Percentiles rank a stretch among this genome's conserved stretches.
Evolutionary conservation across 2,113 vertebrate genomes (phyloP).

Genomic region (Hippoglossus stenolepis): DNA sequence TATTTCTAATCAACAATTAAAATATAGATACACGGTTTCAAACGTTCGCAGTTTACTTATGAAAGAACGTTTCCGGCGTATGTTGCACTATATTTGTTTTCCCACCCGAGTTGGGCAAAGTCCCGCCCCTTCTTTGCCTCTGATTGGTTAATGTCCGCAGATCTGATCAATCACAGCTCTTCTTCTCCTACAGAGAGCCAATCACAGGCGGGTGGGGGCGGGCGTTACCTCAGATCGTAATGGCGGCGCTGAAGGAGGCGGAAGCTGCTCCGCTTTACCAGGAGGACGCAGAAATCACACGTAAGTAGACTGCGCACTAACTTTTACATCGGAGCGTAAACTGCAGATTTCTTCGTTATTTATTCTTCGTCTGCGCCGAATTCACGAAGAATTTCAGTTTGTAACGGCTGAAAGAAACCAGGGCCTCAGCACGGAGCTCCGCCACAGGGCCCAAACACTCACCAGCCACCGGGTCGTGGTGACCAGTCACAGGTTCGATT

Average conservation of each 20-base stretch:
- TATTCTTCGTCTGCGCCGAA: not conserved
- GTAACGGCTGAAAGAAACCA: constrained; percentile 67
- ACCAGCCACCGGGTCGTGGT: not conserved
- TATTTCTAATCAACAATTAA: too few relatives aligned
- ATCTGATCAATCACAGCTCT: not conserved
- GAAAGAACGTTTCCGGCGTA: not conserved
- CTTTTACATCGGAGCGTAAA: not conserved
- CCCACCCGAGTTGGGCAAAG: not conserved
- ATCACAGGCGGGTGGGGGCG: not conserved
- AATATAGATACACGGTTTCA: not conserved
- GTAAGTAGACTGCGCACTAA: constrained; percentile 52
- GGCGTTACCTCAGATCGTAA: constrained; percentile 28
- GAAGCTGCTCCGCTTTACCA: constrained; percentile 77
- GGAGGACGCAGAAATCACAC: constrained; percentile 81
- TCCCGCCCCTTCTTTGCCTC: not conserved
- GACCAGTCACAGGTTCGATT: rapidly evolving
- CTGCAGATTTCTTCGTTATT: not conserved
- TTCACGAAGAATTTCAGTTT: constrained; percentile 54
- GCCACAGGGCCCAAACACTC: constrained; percentile 79
- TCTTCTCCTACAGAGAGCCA: not conserved
- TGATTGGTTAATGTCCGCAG: not conserved
- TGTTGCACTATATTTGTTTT: not conserved
- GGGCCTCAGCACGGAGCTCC: constrained; percentile 85
- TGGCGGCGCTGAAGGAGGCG: constrained; percentile 82
- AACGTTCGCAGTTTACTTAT: constrained; percentile 52